A percentile compares a stretch with the other conserved stretches of the same genome.
These are phyloP conservation scores for Scaptomyza tumidula DNA, from an alignment of 2,888 invertebrate genomes.

Conservation along the genomic window DNA sequence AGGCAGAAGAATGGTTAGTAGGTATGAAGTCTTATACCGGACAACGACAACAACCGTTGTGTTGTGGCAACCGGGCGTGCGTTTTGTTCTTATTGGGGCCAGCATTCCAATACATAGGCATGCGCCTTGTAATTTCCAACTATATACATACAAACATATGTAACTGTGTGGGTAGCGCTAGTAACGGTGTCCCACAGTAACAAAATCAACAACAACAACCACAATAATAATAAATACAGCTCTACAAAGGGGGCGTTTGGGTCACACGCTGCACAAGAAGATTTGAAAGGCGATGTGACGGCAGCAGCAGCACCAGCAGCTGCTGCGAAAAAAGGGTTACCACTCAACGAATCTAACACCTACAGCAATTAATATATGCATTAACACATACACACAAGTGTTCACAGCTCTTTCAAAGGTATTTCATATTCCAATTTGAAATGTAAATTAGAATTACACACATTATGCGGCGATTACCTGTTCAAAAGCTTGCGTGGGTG, in stretches of 20 bases:
- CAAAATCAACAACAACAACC: slow-evolving; percentile 31
- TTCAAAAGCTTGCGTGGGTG: slow-evolving; percentile 38
- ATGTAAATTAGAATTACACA: slow-evolving; percentile 46
- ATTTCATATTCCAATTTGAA: slow-evolving; percentile 52
- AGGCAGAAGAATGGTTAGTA: neutral
- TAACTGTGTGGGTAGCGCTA: slow-evolving; percentile 44
- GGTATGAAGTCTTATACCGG: slow-evolving; percentile 31
- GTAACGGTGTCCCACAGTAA: slow-evolving; percentile 52
- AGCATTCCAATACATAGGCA: slow-evolving; percentile 59
- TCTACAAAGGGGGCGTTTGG: slow-evolving; percentile 70
- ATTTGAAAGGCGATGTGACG: slow-evolving; percentile 58
- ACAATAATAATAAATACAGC: slow-evolving; percentile 32
- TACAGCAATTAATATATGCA: slow-evolving; percentile 27
- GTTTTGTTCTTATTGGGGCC: slow-evolving; percentile 55
- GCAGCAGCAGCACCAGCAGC: slow-evolving; percentile 33
- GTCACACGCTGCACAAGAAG: slow-evolving; percentile 67
- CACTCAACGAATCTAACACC: slow-evolving; percentile 18
- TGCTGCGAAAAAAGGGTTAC: slow-evolving; percentile 44
- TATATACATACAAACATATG: neutral
- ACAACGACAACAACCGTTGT: slow-evolving; percentile 72
- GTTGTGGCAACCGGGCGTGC: slow-evolving; percentile 71
- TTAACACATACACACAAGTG: neutral
- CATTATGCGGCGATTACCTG: slow-evolving; percentile 8
- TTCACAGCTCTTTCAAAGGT: slow-evolving; percentile 15
- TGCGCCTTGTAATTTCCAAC: slow-evolving; percentile 58